A percentile compares a stretch with the other conserved stretches of the same genome.
phyloP scores from a whole-genome alignment of 1,140 invertebrate genomes.

The Plutomurus gul region DNA sequence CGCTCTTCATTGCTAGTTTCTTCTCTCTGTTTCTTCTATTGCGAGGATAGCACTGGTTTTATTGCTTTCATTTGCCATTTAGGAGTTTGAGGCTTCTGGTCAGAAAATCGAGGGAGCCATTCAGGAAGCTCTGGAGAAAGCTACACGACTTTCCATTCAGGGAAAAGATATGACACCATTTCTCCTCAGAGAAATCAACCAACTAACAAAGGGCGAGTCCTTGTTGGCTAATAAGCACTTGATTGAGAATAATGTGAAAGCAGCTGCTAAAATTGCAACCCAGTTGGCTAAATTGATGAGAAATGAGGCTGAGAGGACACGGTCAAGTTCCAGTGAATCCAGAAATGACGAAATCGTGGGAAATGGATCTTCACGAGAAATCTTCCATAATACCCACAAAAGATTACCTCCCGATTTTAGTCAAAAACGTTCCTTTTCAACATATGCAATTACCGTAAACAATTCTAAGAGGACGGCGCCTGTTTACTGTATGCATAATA shows the following conservation, averaged over 20 bases:
- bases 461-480: too few species aligned
- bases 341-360: background rate
- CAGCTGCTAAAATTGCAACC: slow-evolving; percentile 81
- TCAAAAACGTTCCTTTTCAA: slow-evolving; percentile 13
- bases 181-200: slow-evolving; percentile 74
- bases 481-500: too few species aligned
- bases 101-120: slow-evolving; percentile 70
- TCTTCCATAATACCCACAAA: background rate
- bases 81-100: slow-evolving; percentile 60
- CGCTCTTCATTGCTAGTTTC: slow-evolving; percentile 4
- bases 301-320: background rate
- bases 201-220: slow-evolving; percentile 78
- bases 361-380: background rate
- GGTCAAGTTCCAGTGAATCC: background rate
- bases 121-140: slow-evolving; percentile 70
- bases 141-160: slow-evolving; percentile 65
- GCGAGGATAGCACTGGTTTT: background rate
- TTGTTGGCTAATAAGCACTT: slow-evolving; percentile 70
- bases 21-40: slow-evolving; percentile 20
- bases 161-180: slow-evolving; percentile 94
- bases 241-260: slow-evolving; percentile 87
- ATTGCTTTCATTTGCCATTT: slow-evolving; percentile 25
- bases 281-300: slow-evolving; percentile 61
- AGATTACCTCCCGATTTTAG: background rate
- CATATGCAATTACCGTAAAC: background rate